These are phyloP conservation scores for Cantharis flavilabris DNA, from an alignment of 2,888 invertebrate genomes.

Conservation along the genomic window DNA sequence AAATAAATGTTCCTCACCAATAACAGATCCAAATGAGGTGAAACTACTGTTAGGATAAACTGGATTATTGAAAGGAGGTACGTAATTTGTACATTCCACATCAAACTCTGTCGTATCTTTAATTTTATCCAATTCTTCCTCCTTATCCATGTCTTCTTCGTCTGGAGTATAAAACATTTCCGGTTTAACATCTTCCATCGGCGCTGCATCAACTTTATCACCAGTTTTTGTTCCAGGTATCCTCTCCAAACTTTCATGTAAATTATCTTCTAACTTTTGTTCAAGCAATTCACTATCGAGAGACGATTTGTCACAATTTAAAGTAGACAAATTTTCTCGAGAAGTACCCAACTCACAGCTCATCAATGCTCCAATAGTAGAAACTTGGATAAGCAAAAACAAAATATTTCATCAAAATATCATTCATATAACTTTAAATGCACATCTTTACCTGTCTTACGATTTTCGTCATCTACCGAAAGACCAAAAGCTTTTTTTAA, in stretches of 20 bases:
- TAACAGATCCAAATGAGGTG: slow-evolving; percentile 50
- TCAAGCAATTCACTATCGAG: not conserved
- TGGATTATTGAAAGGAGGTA: slow-evolving; percentile 56
- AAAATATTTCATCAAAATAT: not conserved
- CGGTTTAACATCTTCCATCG: slow-evolving; percentile 24
- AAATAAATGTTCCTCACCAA: slow-evolving; percentile 42
- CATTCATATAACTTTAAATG: not conserved
- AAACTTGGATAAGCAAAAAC: not conserved
- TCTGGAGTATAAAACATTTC: slow-evolving; percentile 53
- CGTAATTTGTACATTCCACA: slow-evolving; percentile 47
- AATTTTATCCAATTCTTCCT: slow-evolving; percentile 16
- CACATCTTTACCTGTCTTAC: slow-evolving; percentile 58
- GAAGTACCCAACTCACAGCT: slow-evolving; percentile 48
- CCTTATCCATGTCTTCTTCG: slow-evolving; percentile 44
- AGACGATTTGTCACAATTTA: slow-evolving; percentile 29
- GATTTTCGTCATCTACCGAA: slow-evolving; percentile 69
- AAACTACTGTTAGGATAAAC: slow-evolving; percentile 54
- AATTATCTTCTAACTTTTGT: not conserved
- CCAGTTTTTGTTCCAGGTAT: not conserved
- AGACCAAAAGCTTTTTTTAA: slow-evolving; percentile 81
- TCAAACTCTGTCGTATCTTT: slow-evolving; percentile 23
- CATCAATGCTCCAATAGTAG: slow-evolving; percentile 42
- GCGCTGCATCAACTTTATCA: not conserved
- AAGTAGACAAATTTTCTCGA: slow-evolving; percentile 43
- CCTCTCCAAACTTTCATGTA: not conserved